Percentiles rank a stretch among this genome's conserved stretches.
phyloP scores from a whole-genome alignment of 2,797 vertebrate genomes.

The Muscicapa striata region DNA sequence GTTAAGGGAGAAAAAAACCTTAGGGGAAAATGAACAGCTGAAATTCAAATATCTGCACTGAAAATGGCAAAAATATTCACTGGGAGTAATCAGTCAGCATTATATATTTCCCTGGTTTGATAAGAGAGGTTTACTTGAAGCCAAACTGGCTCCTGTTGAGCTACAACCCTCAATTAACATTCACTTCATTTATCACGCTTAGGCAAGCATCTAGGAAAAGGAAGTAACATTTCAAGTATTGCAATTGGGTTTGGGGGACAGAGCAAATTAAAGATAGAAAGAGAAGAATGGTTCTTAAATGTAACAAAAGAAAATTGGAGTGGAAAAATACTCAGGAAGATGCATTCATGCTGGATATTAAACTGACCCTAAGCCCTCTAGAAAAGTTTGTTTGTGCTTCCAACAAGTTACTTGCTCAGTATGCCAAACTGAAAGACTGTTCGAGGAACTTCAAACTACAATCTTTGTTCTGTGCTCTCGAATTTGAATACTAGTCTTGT shows the following conservation, averaged over 20 bases:
- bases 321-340: neutral
- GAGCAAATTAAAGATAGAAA: neutral
- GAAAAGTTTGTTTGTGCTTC: neutral
- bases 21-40: slow-evolving; percentile 7
- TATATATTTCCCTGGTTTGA: slow-evolving; percentile 64
- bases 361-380: neutral
- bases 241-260: neutral
- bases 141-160: slow-evolving; percentile 69
- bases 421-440: neutral
- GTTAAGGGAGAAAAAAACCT: neutral
- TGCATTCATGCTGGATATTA: neutral
- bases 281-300: neutral
- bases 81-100: slow-evolving; percentile 70
- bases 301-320: neutral
- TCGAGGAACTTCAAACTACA: neutral
- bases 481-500: neutral
- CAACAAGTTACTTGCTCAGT: neutral
- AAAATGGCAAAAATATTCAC: slow-evolving; percentile 68
- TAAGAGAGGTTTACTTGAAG: slow-evolving; percentile 51
- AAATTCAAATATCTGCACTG: slow-evolving; percentile 37
- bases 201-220: neutral
- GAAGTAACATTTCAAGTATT: slow-evolving; percentile 54
- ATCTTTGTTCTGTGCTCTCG: neutral
- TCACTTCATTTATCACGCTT: slow-evolving; percentile 69
- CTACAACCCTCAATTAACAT: slow-evolving; percentile 52